Base-by-base conservation (phyloP, 1,140 invertebrate genomes). In the Rhizoglyphus robini region DNA sequence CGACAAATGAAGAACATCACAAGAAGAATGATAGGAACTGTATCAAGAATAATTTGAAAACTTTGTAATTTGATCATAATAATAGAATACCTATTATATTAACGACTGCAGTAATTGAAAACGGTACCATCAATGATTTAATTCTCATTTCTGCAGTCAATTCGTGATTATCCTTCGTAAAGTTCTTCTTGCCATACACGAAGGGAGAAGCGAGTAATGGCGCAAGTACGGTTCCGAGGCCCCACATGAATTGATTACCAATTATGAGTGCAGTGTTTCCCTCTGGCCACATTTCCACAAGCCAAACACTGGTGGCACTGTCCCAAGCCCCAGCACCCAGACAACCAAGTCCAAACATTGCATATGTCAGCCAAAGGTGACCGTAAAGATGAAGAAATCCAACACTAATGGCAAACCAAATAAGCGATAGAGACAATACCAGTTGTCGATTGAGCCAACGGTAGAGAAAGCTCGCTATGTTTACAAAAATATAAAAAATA, bases 161-260 rank as follows among this genome's bases (percentile, higher is more conserved):
- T n/a, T n/a, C n/a, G n/a, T n/a, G n/a, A n/a, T n/a, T n/a, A n/a
- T n/a, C n/a, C 41, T n/a, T 20, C 11, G n/a, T 47, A 2, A 11
- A n/a, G 15, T 47, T 38, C 18, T 8, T 20, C 20, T 57, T 47
- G 1, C 61, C 61, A 57, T 23, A 29, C 2, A 63, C 27, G 29
- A 68, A 68, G 18, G 67, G 67, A 11, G 34, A 20, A 15, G 27
- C 65, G 2, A 68, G 25, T 13, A 68, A 51, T 36, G 67, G 67
- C 11, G 32, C 67, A 15, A 68, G 15, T 29, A 68, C 32, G 4
- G 41, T 32, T 11, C 67, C 65, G 23, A 68, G 31, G n/a, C n/a
- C n/a, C n/a, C n/a, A n/a, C 25, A 32, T 27, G 29, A 68, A 68
- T 25, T 68, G 41, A n/a, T 29, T 20, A 13, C 48, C 48, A 31